Conservation (phyloP, 2,888 invertebrate genomes). For the Oscheius myriophilus region DNA sequence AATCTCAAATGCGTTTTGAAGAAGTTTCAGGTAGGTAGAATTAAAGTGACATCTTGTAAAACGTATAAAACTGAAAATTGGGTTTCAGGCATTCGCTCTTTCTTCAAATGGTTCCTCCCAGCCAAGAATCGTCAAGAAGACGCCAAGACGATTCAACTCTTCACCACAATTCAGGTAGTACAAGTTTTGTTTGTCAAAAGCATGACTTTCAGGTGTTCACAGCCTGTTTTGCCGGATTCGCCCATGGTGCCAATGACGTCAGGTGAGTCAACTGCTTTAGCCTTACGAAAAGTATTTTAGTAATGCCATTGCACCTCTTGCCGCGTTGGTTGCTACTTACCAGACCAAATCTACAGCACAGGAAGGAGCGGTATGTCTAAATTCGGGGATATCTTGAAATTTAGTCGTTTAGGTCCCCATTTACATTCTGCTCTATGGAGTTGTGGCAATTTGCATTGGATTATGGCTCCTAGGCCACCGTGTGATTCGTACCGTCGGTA, state of each 20-base stretch:
- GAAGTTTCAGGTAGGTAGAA: conserved; percentile 12
- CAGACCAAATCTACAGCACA: conserved; percentile 82
- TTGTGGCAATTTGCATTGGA: conserved; percentile 91
- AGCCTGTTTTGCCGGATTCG: conserved; percentile 95
- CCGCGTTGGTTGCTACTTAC: conserved; percentile 91
- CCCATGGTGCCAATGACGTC: conserved; percentile 96
- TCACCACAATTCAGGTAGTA: conserved; percentile 89
- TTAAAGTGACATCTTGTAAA: not conserved
- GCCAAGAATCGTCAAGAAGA: conserved; percentile 46
- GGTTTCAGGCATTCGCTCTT: conserved; percentile 22
- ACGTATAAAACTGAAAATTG: not conserved
- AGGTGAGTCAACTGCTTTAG: conserved; percentile 76
- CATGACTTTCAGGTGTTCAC: conserved; percentile 88
- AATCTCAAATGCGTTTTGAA: conserved; percentile 24
- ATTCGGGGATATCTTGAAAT: not conserved
- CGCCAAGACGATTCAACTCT: conserved; percentile 73
- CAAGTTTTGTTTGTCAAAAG: not conserved
- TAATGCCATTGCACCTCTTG: conserved; percentile 95
- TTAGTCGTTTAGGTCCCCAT: conserved; percentile 72
- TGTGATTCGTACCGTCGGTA: conserved; percentile 95
- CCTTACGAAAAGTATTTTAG: conserved; percentile 70
- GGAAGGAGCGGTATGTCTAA: conserved; percentile 71
- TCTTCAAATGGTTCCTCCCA: conserved; percentile 57
- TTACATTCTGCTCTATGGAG: conserved; percentile 90
- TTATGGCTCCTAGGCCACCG: conserved; percentile 94